A percentile compares a stretch with the other conserved stretches of the same genome.
phyloP scores from a whole-genome alignment of 2,888 invertebrate genomes.

The Melanophora roralis region DNA sequence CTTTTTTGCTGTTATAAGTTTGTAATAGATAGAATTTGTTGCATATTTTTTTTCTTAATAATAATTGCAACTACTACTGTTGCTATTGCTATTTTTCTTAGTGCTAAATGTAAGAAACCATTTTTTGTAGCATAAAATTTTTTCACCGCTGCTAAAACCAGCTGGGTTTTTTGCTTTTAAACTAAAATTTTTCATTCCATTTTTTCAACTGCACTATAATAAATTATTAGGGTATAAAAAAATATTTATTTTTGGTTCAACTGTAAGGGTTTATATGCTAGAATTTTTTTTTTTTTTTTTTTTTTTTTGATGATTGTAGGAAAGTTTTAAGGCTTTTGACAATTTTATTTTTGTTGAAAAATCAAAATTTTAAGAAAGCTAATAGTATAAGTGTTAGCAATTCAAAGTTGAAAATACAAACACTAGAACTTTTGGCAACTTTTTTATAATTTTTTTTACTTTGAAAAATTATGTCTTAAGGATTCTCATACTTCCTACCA shows the following conservation, averaged over 20 bases:
- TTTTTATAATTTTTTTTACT: too few species aligned
- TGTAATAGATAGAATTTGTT: constrained; percentile 23
- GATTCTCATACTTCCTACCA: too few species aligned
- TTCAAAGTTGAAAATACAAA: too few species aligned
- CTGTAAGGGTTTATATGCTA: too few species aligned
- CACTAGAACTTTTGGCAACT: too few species aligned
- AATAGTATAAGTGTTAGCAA: too few species aligned
- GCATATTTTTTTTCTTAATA: constrained; percentile 10
- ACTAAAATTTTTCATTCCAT: background rate
- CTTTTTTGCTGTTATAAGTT: background rate
- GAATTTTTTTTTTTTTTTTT: too few species aligned
- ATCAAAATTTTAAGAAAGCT: too few species aligned
- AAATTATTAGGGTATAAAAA: constrained; percentile 7
- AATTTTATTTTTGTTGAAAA: background rate
- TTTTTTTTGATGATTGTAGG: too few species aligned
- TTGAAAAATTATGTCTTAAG: too few species aligned
- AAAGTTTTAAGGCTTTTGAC: background rate
- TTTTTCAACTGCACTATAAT: background rate
- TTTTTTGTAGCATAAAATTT: background rate
- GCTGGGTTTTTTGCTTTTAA: constrained; percentile 15
- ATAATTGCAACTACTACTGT: constrained; percentile 1
- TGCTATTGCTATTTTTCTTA: background rate
- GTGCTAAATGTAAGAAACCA: background rate
- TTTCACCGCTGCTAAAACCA: constrained; percentile 22
- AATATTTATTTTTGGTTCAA: too few species aligned